Evolutionary conservation across 2,888 invertebrate genomes (phyloP).

Genomic region (Noctua pronuba): DNA sequence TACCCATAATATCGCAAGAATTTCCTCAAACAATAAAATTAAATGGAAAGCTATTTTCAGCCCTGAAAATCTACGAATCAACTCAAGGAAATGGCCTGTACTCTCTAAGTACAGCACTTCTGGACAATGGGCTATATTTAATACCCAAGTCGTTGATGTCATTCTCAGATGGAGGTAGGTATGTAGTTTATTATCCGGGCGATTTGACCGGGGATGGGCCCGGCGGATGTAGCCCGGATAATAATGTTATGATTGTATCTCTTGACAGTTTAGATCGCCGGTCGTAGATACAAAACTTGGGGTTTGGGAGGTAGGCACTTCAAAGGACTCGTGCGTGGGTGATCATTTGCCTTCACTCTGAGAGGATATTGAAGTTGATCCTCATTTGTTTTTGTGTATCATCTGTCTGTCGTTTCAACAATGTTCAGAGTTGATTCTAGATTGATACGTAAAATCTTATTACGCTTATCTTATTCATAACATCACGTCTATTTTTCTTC

Average conservation of each 20-base stretch:
- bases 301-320: background rate
- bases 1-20: background rate
- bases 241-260: slow-evolving; percentile 35
- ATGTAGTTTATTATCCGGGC: slow-evolving; percentile 16
- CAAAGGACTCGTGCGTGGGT: background rate
- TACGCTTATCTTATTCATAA: background rate
- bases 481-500: background rate
- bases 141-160: slow-evolving; percentile 44
- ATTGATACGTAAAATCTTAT: background rate
- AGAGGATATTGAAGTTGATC: background rate
- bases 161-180: slow-evolving; percentile 37
- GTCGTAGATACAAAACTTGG: slow-evolving; percentile 10
- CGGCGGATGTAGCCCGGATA: background rate
- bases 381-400: slow-evolving; percentile 1
- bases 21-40: slow-evolving; percentile 19
- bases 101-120: slow-evolving; percentile 2
- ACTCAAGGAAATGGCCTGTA: slow-evolving; percentile 32
- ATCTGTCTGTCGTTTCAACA: background rate
- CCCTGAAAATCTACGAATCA: slow-evolving; percentile 19
- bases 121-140: slow-evolving; percentile 51
- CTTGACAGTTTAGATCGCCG: slow-evolving; percentile 20
- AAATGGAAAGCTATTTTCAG: slow-evolving; percentile 12
- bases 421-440: background rate
- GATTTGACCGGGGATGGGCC: slow-evolving; percentile 10
- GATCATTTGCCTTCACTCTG: background rate